phyloP scores from a whole-genome alignment of 2,113 vertebrate genomes.

The Amphiprion ocellaris region DNA sequence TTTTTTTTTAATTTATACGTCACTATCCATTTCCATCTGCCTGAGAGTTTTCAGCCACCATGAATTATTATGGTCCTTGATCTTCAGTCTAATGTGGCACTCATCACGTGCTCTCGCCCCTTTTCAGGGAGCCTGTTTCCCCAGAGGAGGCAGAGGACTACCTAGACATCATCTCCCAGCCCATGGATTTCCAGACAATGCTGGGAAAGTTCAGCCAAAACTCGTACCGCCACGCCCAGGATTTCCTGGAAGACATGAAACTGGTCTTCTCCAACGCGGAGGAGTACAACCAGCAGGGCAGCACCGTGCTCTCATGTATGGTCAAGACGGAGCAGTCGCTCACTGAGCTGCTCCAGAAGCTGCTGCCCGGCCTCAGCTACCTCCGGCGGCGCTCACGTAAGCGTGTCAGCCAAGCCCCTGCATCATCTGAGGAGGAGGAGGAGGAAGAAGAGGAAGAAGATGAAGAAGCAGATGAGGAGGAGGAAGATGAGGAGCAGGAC shows the following conservation, averaged over 20 bases:
- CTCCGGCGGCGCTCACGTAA: constrained; percentile 90
- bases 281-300: constrained; percentile 93
- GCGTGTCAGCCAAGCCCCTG: constrained; percentile 68
- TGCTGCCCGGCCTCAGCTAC: constrained; percentile 92
- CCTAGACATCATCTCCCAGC: constrained; percentile 91
- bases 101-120: fast-evolving
- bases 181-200: constrained; percentile 98
- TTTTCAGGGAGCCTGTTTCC: constrained; percentile 93
- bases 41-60: too few species aligned
- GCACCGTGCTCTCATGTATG: constrained; percentile 91
- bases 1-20: too few species aligned
- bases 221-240: constrained; percentile 89
- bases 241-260: constrained; percentile 94
- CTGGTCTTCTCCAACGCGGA: constrained; percentile 96
- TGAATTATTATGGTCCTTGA: too few species aligned
- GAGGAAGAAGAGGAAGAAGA: constrained; percentile 50
- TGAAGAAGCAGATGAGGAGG: constrained; percentile 35
- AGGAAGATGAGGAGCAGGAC: constrained; percentile 16
- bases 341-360: constrained; percentile 91
- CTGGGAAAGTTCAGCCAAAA: constrained; percentile 91
- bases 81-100: not conserved
- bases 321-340: constrained; percentile 94
- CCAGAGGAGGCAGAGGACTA: constrained; percentile 94
- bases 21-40: too few species aligned
- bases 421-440: constrained; percentile 67